phyloP scores from a whole-genome alignment of 1,140 invertebrate genomes.

The Bombus superbus region DNA sequence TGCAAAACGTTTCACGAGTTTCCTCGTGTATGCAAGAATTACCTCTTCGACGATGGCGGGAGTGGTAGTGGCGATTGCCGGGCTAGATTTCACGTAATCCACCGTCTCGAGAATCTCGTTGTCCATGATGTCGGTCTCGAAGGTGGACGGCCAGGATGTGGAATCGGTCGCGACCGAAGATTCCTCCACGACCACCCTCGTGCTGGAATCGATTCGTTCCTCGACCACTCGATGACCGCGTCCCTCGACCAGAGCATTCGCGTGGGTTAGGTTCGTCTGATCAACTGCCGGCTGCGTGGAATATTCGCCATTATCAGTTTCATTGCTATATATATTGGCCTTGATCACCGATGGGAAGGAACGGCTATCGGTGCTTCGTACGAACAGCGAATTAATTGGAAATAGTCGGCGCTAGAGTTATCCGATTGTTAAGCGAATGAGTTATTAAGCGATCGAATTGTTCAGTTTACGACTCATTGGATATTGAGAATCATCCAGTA shows the following conservation, averaged over 20 bases:
- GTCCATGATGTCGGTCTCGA: slow-evolving; percentile 77
- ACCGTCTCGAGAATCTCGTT: slow-evolving; percentile 78
- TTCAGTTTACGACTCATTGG: neutral
- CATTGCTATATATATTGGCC: neutral
- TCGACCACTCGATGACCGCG: slow-evolving; percentile 76
- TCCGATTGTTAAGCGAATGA: neutral
- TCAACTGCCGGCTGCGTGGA: slow-evolving; percentile 60
- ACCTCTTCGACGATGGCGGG: slow-evolving; percentile 48
- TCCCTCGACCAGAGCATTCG: slow-evolving; percentile 72
- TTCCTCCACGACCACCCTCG: slow-evolving; percentile 53
- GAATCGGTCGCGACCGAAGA: slow-evolving; percentile 63
- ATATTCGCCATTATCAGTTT: neutral
- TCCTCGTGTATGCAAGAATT: neutral
- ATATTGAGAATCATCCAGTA: neutral
- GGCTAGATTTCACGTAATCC: slow-evolving; percentile 72
- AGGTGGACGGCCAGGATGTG: slow-evolving; percentile 66
- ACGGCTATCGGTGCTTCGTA: neutral
- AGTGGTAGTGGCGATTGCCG: slow-evolving; percentile 57
- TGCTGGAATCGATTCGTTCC: slow-evolving; percentile 50
- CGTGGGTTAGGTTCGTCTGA: slow-evolving; percentile 25
- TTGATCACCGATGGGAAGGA: neutral
- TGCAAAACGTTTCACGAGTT: neutral
- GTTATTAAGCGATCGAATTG: neutral
- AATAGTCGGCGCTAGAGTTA: neutral
- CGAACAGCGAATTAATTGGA: neutral